Evolutionary conservation across 2,113 vertebrate species (phyloP), one percentile per base, ranked within the genome.

Genomic region (Gopherus flavomarginatus): DNA sequence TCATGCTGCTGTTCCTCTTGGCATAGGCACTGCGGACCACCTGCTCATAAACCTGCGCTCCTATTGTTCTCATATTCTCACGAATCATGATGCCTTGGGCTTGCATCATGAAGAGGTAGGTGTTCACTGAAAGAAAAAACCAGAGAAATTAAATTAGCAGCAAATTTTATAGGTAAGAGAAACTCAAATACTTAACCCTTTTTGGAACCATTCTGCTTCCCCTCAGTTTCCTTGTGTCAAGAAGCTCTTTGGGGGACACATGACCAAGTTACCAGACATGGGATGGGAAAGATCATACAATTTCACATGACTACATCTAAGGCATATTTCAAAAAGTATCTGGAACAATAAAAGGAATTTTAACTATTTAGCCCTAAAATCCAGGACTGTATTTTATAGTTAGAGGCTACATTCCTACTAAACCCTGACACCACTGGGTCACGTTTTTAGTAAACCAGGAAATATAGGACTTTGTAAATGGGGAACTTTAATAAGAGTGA

Each of bases 41-140:
- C 98, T 99, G 99, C 98, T 99, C 99, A 1, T 99, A 98, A 85
- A 99, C 99, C 98, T 99, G 99, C 50, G 99, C 99, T 8, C 99
- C 99, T 2, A 99, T 99, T 14, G 98, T 99, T 85, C 98, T 98
- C 98, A 99, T 98, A 92, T 99, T 99, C 97, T 99, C 98, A 88
- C 98, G 98, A 96, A 99, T 99, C 97, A 99, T 98, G 97, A 99
- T 99, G 96, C 99, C 99, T 87, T 98, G 99, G 88, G 99, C 99
- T 98, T 99, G 99, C 98, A 99, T 99, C 99, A 99, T 99, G 98
- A 99, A 99, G 98, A 99, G 98, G 98, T 99, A 99, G 98, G 99
- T 99, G 97, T 99, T 99, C 97, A 99, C 99, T 99, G 98, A 27
- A 87, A 97, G 75, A 92, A 57, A 97, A 72, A 16, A 65, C 26